Base-by-base conservation (phyloP, 1,140 invertebrate genomes). In the Fopius arisanus region DNA sequence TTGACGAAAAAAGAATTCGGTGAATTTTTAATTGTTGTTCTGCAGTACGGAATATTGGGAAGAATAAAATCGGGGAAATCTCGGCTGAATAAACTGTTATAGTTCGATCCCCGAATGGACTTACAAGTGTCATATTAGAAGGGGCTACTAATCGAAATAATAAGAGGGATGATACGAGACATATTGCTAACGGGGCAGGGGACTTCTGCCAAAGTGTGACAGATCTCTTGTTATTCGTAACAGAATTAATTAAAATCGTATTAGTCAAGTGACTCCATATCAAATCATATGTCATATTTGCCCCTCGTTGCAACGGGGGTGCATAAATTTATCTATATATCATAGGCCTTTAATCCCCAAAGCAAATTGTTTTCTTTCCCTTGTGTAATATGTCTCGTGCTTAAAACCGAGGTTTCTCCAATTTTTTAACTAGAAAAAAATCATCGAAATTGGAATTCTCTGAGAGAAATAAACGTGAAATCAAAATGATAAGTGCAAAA, bases 201-300 rank as follows among this genome's bases (percentile, higher is more conserved):
- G 73, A 54, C 40, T 54, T 6, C 3, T 12, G 37, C 62, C 31
- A 77, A 75, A 62, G 67, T 43, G 63, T 73, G 72, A 73, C 72
- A 48, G 66, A 73, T 73, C 48, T 73, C 72, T 67, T 68, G 31
- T 67, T 73, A 73, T 73, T 73, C 68, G 66, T 68, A 33, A 65
- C 29, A 16, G 66, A 73, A 73, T 73, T 73, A 73, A 73, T 73
- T 73, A 73, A 73, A 73, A 29, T 51, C 63, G 66, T 73, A 73
- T 73, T 73, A 73, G 72, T 73, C 43, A 59, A 73, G 66, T 73
- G 51, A 59, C 54, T 59, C 54, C 54, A 59, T 59, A 26, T 59
- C 54, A 59, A 59, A 59, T 59, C 54, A 26, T 26, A 59, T 6
- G 54, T 59, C 54, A 67, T 73, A 73, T 73, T 67, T 73, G 71